Base-by-base conservation (phyloP, 2,113 vertebrate genomes). In the Theropithecus gelada region DNA sequence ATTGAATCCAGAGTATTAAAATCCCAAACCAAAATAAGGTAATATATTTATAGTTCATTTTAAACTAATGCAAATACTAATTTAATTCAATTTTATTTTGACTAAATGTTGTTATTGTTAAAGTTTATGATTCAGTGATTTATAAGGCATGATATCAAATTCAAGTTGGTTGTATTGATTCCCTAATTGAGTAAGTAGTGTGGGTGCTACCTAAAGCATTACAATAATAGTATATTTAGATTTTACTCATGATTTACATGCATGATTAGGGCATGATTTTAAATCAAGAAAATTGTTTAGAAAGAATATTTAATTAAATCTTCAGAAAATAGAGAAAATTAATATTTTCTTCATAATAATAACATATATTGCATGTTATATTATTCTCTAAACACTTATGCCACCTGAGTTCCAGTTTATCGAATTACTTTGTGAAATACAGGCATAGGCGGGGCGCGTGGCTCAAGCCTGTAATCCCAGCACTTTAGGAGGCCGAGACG, bases 91-190 rank as follows among this genome's bases (percentile, higher is more conserved):
- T 98, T 97, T 98, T 84, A 83, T 88, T 94, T 89, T 25, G 68
- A 96, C 38, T 97, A 43, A 95, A 75, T 97, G 83, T 97, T 98
- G 84, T 92, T 98, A 97, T 96, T 98, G 95, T 98, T 98, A 97
- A 97, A 93, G 90, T 98, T 98, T 98, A 98, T 98, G 97, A 97
- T 45, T 97, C 95, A 97, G 78, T 96, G 96, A 98, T 98, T 98
- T 98, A 96, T 85, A 98, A 97, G 96, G 89, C 89, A 97, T 17
- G 90, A 98, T 97, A 97, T 5, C 61, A 92, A 98, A 97, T 95
- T 98, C 95, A 98, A 23, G 97, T 96, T 97, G 83, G 57, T 95
- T 97, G 76, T 93, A 97, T 85, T 96, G 98, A 97, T 97, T 85
- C 81, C 94, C 95, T 97, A 97, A 57, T 55, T 90, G 32, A 97